phyloP scores from a whole-genome alignment of 30 jellyfish, hydroid and myxozoan species.

The Pseudorhiza aurosa region DNA sequence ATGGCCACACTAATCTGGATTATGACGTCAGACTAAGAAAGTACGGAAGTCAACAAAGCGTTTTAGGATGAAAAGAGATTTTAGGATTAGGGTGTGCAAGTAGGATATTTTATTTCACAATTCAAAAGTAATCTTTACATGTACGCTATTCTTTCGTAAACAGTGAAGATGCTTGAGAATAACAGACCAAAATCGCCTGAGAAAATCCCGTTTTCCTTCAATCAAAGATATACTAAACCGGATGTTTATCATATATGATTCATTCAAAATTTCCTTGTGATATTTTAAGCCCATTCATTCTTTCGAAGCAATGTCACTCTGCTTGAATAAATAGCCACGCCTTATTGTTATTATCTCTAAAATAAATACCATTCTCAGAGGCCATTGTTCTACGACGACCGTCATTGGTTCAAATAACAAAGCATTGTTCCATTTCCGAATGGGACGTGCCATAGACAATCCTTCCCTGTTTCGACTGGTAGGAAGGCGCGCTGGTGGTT shows the following conservation, averaged over 20 bases:
- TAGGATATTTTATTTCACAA: neutral
- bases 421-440: slow-evolving; percentile 31
- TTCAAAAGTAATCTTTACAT: neutral
- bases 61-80: neutral
- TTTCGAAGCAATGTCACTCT: neutral
- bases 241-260: slow-evolving; percentile 4
- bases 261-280: neutral
- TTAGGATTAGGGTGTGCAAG: neutral
- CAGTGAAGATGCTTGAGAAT: no score
- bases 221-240: slow-evolving; percentile 5
- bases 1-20: neutral
- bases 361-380: neutral
- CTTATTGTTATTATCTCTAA: neutral
- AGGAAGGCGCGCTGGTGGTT: slow-evolving; percentile 13
- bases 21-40: neutral
- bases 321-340: slow-evolving; percentile 19
- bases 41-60: no score
- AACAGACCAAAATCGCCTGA: no score
- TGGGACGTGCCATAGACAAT: slow-evolving; percentile 9
- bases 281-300: neutral
- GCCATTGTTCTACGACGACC: neutral
- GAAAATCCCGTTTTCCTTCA: neutral
- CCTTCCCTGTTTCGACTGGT: slow-evolving; percentile 33
- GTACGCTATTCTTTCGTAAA: no score
- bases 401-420: slow-evolving; percentile 19